Conservation (phyloP, 1,140 invertebrate genomes). For the Zaprionus kolodkinae region DNA sequence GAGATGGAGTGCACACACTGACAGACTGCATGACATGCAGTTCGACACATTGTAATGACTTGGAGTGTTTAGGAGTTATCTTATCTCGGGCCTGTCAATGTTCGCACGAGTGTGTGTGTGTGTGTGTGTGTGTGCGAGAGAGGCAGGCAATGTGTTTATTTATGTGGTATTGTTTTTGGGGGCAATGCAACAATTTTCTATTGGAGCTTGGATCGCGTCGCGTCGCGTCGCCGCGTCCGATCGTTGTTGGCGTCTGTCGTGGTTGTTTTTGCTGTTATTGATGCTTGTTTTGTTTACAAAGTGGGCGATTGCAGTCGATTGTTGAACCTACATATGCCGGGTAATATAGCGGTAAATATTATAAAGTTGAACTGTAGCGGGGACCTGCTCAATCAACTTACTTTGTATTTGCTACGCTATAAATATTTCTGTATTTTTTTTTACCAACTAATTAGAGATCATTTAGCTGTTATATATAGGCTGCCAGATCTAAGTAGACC, state of each 20-base stretch:
- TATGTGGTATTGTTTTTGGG: slow-evolving; percentile 39
- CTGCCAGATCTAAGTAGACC: slow-evolving; percentile 54
- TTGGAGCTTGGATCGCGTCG: slow-evolving; percentile 10
- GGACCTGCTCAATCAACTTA: neutral
- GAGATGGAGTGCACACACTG: slow-evolving; percentile 30
- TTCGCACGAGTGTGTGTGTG: slow-evolving; percentile 10
- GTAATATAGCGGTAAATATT: neutral
- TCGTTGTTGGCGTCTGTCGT: slow-evolving; percentile 23
- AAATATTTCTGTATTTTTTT: neutral
- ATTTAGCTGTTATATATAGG: neutral
- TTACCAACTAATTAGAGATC: neutral
- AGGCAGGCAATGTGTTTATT: slow-evolving; percentile 33
- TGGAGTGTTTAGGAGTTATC: slow-evolving; percentile 47
- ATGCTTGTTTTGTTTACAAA: slow-evolving; percentile 33
- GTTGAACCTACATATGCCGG: slow-evolving; percentile 10
- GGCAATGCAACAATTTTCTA: slow-evolving; percentile 19
- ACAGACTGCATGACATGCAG: slow-evolving; percentile 54
- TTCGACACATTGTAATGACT: slow-evolving; percentile 48
- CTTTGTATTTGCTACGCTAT: neutral
- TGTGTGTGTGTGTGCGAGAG: slow-evolving; percentile 10
- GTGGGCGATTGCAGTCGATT: slow-evolving; percentile 32
- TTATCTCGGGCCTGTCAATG: slow-evolving; percentile 34
- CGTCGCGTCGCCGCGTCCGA: neutral
- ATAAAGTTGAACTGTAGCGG: neutral
- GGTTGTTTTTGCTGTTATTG: slow-evolving; percentile 5